Evolutionary conservation across 2,888 invertebrate species (phyloP).

Genomic region (Meloe dianella): DNA sequence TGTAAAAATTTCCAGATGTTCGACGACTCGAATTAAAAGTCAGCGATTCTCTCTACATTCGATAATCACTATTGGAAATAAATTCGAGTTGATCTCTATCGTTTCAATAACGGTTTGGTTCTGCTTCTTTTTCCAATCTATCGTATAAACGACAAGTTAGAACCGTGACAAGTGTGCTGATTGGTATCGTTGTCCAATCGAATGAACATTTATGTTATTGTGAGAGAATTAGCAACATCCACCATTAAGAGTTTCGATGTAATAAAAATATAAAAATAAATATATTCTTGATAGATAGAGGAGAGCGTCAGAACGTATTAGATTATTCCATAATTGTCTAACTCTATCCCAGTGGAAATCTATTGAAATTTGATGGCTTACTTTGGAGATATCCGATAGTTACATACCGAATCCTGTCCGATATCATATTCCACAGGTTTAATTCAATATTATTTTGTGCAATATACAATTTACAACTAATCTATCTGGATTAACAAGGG

Average conservation of each 20-base stretch:
- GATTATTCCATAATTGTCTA: conserved; percentile 39
- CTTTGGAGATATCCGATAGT: conserved; percentile 37
- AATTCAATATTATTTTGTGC: conserved; percentile 23
- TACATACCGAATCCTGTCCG: conserved; percentile 19
- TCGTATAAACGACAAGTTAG: neutral
- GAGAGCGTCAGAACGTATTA: conserved; percentile 35
- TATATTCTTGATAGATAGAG: conserved; percentile 36
- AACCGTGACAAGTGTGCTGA: neutral
- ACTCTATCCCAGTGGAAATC: conserved; percentile 39
- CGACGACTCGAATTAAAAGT: neutral
- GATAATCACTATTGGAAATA: neutral
- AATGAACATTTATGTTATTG: neutral
- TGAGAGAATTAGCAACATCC: neutral
- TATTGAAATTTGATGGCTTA: conserved; percentile 42
- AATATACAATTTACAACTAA: conserved; percentile 13
- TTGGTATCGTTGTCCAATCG: neutral
- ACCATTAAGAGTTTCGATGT: conserved; percentile 14
- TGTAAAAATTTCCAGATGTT: neutral
- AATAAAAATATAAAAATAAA: too few relatives aligned
- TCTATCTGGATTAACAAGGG: conserved; percentile 3
- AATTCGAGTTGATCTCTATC: neutral
- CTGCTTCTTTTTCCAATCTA: neutral
- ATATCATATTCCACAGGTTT: conserved; percentile 18
- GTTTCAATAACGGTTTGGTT: neutral
- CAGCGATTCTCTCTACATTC: neutral